Evolutionary conservation across 1,140 invertebrate species (phyloP).

Genomic region (Drosophila watanabei): DNA sequence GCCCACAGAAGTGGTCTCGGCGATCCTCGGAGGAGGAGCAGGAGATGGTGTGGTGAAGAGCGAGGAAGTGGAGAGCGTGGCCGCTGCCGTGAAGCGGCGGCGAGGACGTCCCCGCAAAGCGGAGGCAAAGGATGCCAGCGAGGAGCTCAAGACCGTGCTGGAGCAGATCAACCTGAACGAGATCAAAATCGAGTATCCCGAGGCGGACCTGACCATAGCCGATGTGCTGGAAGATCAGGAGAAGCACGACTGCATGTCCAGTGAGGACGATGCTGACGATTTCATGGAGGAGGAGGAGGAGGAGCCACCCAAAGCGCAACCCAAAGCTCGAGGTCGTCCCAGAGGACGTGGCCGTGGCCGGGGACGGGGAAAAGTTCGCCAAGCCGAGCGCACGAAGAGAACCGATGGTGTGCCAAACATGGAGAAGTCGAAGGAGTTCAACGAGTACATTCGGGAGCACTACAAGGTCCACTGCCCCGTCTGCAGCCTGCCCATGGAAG

Average conservation of each 20-base stretch:
- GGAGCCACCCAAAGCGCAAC: constrained; percentile 5
- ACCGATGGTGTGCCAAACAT: constrained; percentile 29
- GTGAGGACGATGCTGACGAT: background rate
- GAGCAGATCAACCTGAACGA: constrained; percentile 75
- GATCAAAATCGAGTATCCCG: constrained; percentile 73
- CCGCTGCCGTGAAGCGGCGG: constrained; percentile 62
- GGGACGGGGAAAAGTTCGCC: background rate
- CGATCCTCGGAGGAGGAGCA: background rate
- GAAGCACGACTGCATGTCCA: constrained; percentile 23
- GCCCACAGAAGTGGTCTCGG: constrained; percentile 1
- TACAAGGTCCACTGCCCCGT: constrained; percentile 62
- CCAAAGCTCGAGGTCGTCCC: constrained; percentile 27
- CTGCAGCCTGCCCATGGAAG: constrained; percentile 47
- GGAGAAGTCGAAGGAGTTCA: constrained; percentile 65
- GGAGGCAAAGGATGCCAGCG: constrained; percentile 35
- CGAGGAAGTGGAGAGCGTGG: constrained; percentile 49
- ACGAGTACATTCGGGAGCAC: constrained; percentile 62
- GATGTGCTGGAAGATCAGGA: constrained; percentile 70
- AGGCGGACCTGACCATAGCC: constrained; percentile 68
- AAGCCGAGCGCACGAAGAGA: constrained; percentile 6
- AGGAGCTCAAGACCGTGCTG: constrained; percentile 58
- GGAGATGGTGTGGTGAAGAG: constrained; percentile 16
- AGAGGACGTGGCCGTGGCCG: constrained; percentile 24
- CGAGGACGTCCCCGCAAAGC: constrained; percentile 69
- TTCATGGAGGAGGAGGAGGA: background rate